Conservation (phyloP, 2,888 invertebrate genomes). For the Incurvaria masculella region DNA sequence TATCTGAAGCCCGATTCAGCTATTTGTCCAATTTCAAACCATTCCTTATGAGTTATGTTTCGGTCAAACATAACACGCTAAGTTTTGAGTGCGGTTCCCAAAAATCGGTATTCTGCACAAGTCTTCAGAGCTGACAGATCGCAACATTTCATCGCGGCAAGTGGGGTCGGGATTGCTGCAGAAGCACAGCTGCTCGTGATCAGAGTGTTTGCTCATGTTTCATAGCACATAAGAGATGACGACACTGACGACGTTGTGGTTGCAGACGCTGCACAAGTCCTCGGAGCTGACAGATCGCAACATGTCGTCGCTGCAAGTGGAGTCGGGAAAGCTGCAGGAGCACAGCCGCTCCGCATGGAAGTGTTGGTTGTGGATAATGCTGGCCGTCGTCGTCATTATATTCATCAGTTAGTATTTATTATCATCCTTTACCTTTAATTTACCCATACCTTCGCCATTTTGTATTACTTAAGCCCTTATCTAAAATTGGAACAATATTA, state of each 20-base stretch:
- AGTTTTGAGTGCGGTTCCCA: too few species aligned
- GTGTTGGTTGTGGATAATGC: conserved; percentile 94
- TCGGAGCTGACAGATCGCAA: conserved; percentile 78
- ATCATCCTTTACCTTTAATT: too few species aligned
- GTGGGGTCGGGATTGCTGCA: conserved; percentile 79
- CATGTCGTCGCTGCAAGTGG: conserved; percentile 69
- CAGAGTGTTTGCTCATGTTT: conserved; percentile 97
- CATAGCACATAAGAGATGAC: too few species aligned
- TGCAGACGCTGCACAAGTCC: conserved; percentile 70
- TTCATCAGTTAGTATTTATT: conserved; percentile 77
- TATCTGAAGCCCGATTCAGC: too few species aligned
- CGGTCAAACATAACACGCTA: too few species aligned
- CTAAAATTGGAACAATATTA: too few species aligned
- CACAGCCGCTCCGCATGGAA: conserved; percentile 87
- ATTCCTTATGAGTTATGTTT: too few species aligned
- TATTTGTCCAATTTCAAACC: too few species aligned
- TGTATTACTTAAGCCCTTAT: too few species aligned
- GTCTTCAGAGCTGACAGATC: conserved; percentile 75
- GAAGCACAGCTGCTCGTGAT: conserved; percentile 81
- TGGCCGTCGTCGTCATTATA: conserved; percentile 77
- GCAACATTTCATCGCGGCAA: conserved; percentile 72
- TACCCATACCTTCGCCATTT: too few species aligned
- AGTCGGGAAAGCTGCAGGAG: conserved; percentile 78
- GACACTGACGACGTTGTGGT: conserved; percentile 5
- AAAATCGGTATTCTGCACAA: too few species aligned